Base-by-base conservation (phyloP, 2,797 vertebrate species). In the Acipenser transmontanus region DNA sequence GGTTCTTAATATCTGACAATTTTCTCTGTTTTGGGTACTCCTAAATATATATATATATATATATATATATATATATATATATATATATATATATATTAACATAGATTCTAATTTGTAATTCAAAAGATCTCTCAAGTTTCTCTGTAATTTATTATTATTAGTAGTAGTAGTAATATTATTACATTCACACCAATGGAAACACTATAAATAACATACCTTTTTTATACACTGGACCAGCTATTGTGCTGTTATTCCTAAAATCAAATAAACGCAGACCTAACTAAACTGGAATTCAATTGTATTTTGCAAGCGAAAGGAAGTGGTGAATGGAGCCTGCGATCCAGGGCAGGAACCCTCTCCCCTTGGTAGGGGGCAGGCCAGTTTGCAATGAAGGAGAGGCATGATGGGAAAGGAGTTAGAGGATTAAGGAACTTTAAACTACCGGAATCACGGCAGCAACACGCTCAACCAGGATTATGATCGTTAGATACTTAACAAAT, bases 401-500 rank as follows among this genome's bases (percentile, higher is more conserved):
- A 83, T 83, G 80, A 87, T 82, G 81, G 80, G 84, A 77, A 80
- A 78, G 80, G 81, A 81, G 75, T 84, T 80, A 84, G 84, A 70
- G 85, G 88, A 91, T 90, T 89, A 90, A 77, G 79, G 84, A 81
- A 84, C 85, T 88, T 81, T 82, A 82, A 74, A 74, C 76, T 82
- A 75, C 83, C 80, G 85, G 85, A 78, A 74, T 75, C 79, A 77
- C 73, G 76, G 77, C 71, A 72, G 64, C 90, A 89, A 88, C 87
- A 86, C 83, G 87, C 77, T 77, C 62, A 75, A 78, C 62, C 75
- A 78, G 74, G 80, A 87, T 90, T 88, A 90, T 88, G 82, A 88
- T 86, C 77, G 84, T 89, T 88, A 87, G 83, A 90, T 88, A 79
- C 84, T 75, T 81, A 70, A 79, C 82, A 85, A 87, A 89, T 87